Evolutionary conservation across 1,140 invertebrate genomes (phyloP).

Genomic region (Schlechtendalia chinensis): DNA sequence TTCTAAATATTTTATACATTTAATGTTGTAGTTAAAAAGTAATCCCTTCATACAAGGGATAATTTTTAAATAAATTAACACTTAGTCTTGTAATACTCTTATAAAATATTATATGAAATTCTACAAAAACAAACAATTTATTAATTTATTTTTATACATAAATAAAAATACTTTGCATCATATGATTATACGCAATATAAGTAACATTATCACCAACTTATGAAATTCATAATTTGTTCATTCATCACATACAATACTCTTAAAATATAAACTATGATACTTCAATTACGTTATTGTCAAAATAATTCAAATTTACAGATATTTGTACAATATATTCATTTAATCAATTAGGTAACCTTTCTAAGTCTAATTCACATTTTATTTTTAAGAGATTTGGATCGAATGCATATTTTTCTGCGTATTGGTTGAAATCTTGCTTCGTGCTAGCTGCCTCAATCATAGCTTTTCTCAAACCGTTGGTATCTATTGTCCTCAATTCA

Average conservation of each 20-base stretch:
- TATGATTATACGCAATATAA: not conserved
- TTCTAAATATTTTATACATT: too few species aligned
- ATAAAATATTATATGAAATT: too few species aligned
- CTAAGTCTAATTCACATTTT: constrained; percentile 42
- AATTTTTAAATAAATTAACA: too few species aligned
- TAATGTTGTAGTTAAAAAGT: too few species aligned
- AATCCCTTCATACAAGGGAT: too few species aligned
- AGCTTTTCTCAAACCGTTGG: constrained; percentile 62
- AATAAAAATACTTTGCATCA: not conserved
- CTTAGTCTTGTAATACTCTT: too few species aligned
- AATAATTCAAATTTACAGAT: not conserved
- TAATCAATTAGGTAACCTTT: constrained; percentile 8
- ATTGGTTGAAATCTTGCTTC: constrained; percentile 59
- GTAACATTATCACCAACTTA: not conserved
- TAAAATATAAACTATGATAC: not conserved
- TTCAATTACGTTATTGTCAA: not conserved
- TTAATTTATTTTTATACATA: not conserved
- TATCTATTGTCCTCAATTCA: constrained; percentile 65
- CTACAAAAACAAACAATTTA: not conserved
- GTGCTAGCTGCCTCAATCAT: constrained; percentile 61
- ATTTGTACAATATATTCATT: not conserved
- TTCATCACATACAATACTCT: not conserved
- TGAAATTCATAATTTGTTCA: not conserved
- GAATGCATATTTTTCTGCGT: constrained; percentile 53
- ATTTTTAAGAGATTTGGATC: constrained; percentile 43